phyloP scores from a whole-genome alignment of 1,140 invertebrate species.

The Drosophila simulans region DNA sequence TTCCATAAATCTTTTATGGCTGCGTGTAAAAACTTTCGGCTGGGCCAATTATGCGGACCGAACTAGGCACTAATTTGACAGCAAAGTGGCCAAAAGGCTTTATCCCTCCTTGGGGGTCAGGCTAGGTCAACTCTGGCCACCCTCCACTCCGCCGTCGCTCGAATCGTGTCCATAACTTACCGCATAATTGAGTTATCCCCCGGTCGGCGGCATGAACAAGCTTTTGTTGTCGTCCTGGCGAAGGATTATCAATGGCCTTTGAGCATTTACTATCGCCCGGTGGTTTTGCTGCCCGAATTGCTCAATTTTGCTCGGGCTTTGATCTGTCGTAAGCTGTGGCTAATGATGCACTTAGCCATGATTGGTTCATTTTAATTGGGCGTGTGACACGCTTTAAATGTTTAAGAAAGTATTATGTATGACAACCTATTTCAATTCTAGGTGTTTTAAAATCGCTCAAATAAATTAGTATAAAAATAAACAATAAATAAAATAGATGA shows the following conservation, averaged over 20 bases:
- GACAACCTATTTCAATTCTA: no score
- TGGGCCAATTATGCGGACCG: constrained; percentile 69
- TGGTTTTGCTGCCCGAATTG: not conserved
- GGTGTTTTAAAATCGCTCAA: no score
- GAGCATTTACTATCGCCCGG: constrained; percentile 6
- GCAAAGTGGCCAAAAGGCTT: constrained; percentile 59
- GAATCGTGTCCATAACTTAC: constrained; percentile 41
- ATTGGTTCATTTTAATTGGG: not conserved
- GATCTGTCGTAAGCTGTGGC: constrained; percentile 2
- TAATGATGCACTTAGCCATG: constrained; percentile 5
- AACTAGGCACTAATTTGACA: constrained; percentile 80
- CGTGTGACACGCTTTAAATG: not conserved
- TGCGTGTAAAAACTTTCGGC: constrained; percentile 68
- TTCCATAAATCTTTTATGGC: constrained; percentile 80
- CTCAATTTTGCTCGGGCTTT: constrained; percentile 4
- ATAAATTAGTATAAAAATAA: no score
- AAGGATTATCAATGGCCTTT: constrained; percentile 43
- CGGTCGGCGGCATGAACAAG: constrained; percentile 13
- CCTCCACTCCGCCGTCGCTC: not conserved
- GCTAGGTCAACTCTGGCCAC: not conserved
- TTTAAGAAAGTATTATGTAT: no score
- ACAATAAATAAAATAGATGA: no score
- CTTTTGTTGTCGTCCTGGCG: constrained; percentile 35
- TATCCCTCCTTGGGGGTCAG: constrained; percentile 20
- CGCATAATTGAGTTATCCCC: constrained; percentile 66